Evolutionary conservation across 2,888 invertebrate species (phyloP), one percentile per base, ranked within the genome.

Genomic region (Cryptophagus acutangulus): DNA sequence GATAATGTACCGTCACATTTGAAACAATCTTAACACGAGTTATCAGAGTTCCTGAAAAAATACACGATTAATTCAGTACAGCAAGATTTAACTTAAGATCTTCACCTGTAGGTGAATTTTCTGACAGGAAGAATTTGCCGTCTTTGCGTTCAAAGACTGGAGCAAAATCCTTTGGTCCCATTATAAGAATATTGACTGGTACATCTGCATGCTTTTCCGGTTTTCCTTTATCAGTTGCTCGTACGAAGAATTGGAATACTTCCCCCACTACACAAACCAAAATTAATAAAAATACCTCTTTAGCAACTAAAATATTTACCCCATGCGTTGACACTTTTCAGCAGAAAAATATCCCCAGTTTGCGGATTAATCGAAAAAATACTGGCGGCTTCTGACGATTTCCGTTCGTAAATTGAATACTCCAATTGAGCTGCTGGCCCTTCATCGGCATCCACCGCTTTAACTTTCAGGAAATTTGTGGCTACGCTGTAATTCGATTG

Each of bases 211-310:
- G 84, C 49, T 84, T 81, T 29, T 85, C 79, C 41, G 77, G 78
- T 9, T 75, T 73, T 1, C 92, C 92, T 58, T 77, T 78, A 72
- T 95, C 94, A 36, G 80, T 80, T 10, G 91, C 95, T 44, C 89
- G 79, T 36, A 95, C 84, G 71, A 93, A 92, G 66, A 94, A 86
- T 71, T 89, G 89, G 66, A 90, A 83, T 38, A 83, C 75, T 67
- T 85, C 81, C 43, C 84, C 84, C 64, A 81, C 86, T 84, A 59
- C 33, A 72, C n/a, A n/a, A n/a, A n/a, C n/a, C n/a, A n/a, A n/a
- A n/a, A n/a, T n/a, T n/a, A n/a, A n/a, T n/a, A n/a, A n/a, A n/a
- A n/a, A n/a, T n/a, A n/a, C n/a, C n/a, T n/a, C n/a, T n/a, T n/a
- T n/a, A n/a, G n/a, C n/a, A n/a, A n/a, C n/a, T n/a, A n/a, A 26